These are phyloP conservation scores for Scaptodrosophila lebanonensis DNA, from an alignment of 1,140 invertebrate species.

Conservation along the genomic window DNA sequence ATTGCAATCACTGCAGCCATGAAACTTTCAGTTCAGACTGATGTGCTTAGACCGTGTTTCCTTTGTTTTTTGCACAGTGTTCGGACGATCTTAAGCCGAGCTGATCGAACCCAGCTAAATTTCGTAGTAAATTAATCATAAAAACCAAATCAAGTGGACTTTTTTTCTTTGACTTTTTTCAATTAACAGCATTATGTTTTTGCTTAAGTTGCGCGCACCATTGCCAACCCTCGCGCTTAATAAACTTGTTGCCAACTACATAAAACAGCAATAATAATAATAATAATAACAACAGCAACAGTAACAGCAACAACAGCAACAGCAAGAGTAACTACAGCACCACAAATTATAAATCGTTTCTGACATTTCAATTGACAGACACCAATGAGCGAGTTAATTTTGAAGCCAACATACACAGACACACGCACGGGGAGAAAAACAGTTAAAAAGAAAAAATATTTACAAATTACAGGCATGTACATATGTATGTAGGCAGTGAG, in stretches of 20 bases:
- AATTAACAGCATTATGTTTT: conserved; percentile 75
- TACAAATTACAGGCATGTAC: too few species aligned
- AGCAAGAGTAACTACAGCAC: conserved; percentile 28
- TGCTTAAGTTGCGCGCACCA: conserved; percentile 50
- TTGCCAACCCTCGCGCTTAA: conserved; percentile 43
- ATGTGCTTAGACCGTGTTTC: too few species aligned
- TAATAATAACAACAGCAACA: conserved; percentile 25
- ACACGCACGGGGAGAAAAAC: conserved; percentile 24
- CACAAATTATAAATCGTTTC: conserved; percentile 74
- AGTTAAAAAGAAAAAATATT: conserved; percentile 18
- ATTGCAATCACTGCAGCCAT: too few species aligned
- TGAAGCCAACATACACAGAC: conserved; percentile 38
- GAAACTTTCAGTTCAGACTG: too few species aligned
- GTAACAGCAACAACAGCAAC: conserved; percentile 7
- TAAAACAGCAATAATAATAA: conserved; percentile 30
- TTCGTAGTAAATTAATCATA: conserved; percentile 54
- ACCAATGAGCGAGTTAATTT: conserved; percentile 75
- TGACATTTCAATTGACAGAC: conserved; percentile 76
- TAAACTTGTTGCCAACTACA: conserved; percentile 61
- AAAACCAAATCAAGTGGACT: conserved; percentile 64
- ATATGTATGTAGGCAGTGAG: too few species aligned
- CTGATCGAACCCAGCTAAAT: conserved; percentile 15
- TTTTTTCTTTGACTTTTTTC: conserved; percentile 49
- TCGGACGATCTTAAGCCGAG: background rate
- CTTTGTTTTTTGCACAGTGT: conserved; percentile 15